Evolutionary conservation across 23 tunicate species (phyloP), one percentile per base, ranked within the genome.

Genomic region (Halocynthia aurantium): DNA sequence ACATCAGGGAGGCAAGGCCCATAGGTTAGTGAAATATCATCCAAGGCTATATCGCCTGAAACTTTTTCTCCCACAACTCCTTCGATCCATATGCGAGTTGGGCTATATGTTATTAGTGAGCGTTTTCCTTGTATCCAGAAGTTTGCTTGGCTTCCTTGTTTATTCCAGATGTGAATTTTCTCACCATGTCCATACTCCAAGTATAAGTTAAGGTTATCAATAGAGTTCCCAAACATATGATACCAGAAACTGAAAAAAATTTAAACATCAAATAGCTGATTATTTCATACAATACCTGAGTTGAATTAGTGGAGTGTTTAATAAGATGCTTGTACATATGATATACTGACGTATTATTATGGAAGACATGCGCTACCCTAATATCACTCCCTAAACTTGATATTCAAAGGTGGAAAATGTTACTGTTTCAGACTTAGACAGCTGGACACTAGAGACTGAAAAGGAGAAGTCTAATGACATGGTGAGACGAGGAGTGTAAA

Each of bases 21-120:
- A 69, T 22, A 52, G 2, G 8, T 69, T 4, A 92, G 20, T 31
- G 22, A 4, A 6, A 92, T 69, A 73, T 92, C 98, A 79, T 92
- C 98, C 49, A 92, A 7, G 6, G 98, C 85, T 19, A 92, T 92
- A 81, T 92, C 98, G 9, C 98, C 98, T 52, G 87, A 72, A 51
- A 75, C 72, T 58, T 79, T 67, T 13, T 78, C 70, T 10, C 98
- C 98, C 8, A 73, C 88, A 4, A 79, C 64, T 8, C 88, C 98
- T 75, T 92, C 98, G 0, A 92, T 11, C 91, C 84, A 81, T 55
- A 92, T 53, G 64, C 91, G 75, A 51, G 74, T 71, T 7, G 98
- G 98, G 54, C 83, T 86, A 65, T 53, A 80, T 5, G 88, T 66
- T 10, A 51, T 52, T 18, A 92, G 62, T 5, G 98, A 56, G 79